These are phyloP conservation scores for Meteorus colon DNA, from an alignment of 2,888 invertebrate genomes.

Conservation along the genomic window DNA sequence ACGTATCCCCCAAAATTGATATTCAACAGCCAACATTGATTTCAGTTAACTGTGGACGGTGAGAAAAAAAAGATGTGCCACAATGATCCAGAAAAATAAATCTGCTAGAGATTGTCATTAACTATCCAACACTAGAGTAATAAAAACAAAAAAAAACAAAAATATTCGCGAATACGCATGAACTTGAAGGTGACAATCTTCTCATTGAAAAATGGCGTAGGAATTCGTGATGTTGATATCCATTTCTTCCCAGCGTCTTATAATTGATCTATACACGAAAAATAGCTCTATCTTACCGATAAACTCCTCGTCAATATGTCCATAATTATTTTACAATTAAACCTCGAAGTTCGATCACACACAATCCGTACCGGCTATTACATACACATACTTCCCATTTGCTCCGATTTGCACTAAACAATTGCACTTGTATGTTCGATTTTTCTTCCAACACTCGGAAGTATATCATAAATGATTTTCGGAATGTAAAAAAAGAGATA, in stretches of 20 bases:
- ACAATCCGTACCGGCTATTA: constrained; percentile 26
- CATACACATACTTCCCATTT: constrained; percentile 11
- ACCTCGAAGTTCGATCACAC: background rate
- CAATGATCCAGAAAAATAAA: background rate
- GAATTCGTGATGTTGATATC: background rate
- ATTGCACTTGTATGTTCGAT: constrained; percentile 47
- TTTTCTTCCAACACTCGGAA: constrained; percentile 41
- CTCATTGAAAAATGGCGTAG: constrained; percentile 3
- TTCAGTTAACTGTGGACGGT: constrained; percentile 20
- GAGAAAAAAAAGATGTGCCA: background rate
- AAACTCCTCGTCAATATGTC: constrained; percentile 29
- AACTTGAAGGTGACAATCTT: constrained; percentile 21
- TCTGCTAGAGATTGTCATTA: background rate
- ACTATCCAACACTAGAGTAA: background rate
- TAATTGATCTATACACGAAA: background rate
- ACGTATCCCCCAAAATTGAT: background rate
- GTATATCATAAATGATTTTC: constrained; percentile 22
- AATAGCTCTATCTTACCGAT: background rate
- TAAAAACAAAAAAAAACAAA: background rate
- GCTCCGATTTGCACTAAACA: constrained; percentile 26
- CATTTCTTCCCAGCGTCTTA: background rate
- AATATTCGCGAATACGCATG: constrained; percentile 2
- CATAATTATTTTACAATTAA: constrained; percentile 22
- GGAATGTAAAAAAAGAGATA: constrained; percentile 21
- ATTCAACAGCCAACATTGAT: constrained; percentile 18